Evolutionary conservation across 1,140 invertebrate genomes (phyloP), one percentile per base, ranked within the genome.

Genomic region (Pristionchus pacificus): DNA sequence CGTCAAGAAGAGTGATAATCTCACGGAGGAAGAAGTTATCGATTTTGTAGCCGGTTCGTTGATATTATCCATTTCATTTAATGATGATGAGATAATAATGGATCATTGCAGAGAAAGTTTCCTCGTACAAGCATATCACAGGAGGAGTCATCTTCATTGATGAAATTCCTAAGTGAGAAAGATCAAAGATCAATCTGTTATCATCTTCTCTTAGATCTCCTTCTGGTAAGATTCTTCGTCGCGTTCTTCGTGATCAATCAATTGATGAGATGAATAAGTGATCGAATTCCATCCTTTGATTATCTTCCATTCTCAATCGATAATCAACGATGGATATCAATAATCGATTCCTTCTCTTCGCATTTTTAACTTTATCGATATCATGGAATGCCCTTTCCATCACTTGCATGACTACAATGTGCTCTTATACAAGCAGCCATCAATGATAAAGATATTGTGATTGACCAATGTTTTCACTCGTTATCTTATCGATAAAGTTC

Each of bases 141-240:
- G 90, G 89, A 29, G 88, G 89, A 15, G 87, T 91, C 2, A 84
- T 88, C 68, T 89, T 91, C 74, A 81, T 90, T 0, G 84, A 89
- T 2, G 83, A 86, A 59, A 90, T 92, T 77, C 91, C 91, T 1
- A 91, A 91, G 83, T 90, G n/a, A n/a, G 38, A 49, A 49, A 49
- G 6, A 49, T 49, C 19, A 6, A 49, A 49, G 19, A 49, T 49
- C 38, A 49, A 49, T 49, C 6, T 10, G 38, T 19, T 10, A 6
- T 10, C 6, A 10, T 49, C 19, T 49, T 49, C 38, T 10, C 19
- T 49, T 49, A 49, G 38, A 19, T 49, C 87, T 78, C 80, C 88
- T 0, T 87, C 89, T 0, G 91, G 91, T 57, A 92, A 92, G 86
- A 91, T 91, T 74, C 83, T 91, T 63, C 87, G 89, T 73, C 86